Conservation (phyloP, 2,888 invertebrate genomes). For the Eupithecia pulchellata region DNA sequence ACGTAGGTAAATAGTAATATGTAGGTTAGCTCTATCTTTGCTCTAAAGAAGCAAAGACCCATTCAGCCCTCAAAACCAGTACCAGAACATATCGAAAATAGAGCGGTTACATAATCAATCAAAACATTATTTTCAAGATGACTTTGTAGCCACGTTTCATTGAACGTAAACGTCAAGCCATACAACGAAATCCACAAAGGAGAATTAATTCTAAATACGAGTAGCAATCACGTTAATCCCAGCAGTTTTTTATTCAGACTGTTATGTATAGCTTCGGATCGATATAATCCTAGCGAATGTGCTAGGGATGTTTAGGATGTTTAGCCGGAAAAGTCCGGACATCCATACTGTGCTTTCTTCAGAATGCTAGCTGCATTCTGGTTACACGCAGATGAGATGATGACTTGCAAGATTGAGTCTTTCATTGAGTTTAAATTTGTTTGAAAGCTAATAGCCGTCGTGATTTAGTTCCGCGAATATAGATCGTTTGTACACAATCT, state of each 20-base stretch:
- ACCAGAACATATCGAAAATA: neutral
- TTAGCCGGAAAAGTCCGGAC: slow-evolving; percentile 10
- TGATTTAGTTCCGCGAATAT: too few species aligned
- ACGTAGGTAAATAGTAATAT: neutral
- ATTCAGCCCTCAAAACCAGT: neutral
- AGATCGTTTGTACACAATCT: too few species aligned
- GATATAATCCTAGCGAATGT: slow-evolving; percentile 63
- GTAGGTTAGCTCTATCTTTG: too few species aligned
- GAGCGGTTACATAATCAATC: neutral
- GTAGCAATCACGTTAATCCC: slow-evolving; percentile 53
- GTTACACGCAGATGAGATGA: too few species aligned
- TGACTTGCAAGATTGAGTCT: too few species aligned
- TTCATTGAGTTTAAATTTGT: too few species aligned
- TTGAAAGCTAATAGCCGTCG: too few species aligned
- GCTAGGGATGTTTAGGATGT: slow-evolving; percentile 8
- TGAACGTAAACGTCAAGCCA: slow-evolving; percentile 44
- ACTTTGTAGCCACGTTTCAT: slow-evolving; percentile 2
- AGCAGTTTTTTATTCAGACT: slow-evolving; percentile 56
- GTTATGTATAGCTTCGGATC: slow-evolving; percentile 53
- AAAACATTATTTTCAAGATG: neutral
- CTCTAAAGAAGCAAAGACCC: neutral
- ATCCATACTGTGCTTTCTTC: too few species aligned
- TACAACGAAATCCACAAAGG: slow-evolving; percentile 47
- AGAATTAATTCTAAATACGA: slow-evolving; percentile 50
- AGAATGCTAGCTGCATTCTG: too few species aligned